Base-by-base conservation (phyloP, 2,113 vertebrate species). In the Eudorcas thomsonii region DNA sequence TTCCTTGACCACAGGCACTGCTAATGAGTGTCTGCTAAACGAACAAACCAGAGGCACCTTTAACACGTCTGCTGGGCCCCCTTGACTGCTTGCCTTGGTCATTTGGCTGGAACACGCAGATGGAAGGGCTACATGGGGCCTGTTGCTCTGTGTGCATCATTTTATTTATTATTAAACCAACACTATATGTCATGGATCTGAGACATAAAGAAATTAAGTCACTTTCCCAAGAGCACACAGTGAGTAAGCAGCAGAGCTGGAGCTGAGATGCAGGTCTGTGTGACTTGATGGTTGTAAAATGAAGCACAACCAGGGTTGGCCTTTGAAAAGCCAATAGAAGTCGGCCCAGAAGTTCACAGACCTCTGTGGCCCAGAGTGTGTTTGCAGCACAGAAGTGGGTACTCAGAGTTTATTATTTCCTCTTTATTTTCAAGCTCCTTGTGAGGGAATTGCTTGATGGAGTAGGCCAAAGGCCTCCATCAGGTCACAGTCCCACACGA, bases 1-100 rank as follows among this genome's bases (percentile, higher is more conserved):
- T 48, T n/a, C 55, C 30, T 60, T 60, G 54, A 55, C 10, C 64
- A 52, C 25, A 54, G 82, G 52, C 59, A 90, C 36, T 89, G 30
- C 67, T 80, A 45, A 48, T 88, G 60, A 78, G 28, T 16, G 15
- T 48, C 30, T 90, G 77, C 39, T 74, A 74, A 71, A 12, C 8
- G 5, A 39, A 12, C 15, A 54, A 67, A 50, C 60, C 5, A 90
- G 36, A 39, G 23, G 2, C 7, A 26, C 71, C 5, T 13, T 33
- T 16, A 14, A n/a, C 45, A 2, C 0, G 0, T 26, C 15, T n/a
- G 0, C 9, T 7, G 28, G 64, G 84, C 81, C n/a, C 26, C 30
- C 45, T 36, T n/a, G 67, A 54, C 14, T 3, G 0, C 39, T 64
- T 80, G 62, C 19, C 74, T 91, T 14, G 50, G 50, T 15, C 50